phyloP scores from a whole-genome alignment of 2,888 invertebrate species.

The Acanthoscelides obtectus region DNA sequence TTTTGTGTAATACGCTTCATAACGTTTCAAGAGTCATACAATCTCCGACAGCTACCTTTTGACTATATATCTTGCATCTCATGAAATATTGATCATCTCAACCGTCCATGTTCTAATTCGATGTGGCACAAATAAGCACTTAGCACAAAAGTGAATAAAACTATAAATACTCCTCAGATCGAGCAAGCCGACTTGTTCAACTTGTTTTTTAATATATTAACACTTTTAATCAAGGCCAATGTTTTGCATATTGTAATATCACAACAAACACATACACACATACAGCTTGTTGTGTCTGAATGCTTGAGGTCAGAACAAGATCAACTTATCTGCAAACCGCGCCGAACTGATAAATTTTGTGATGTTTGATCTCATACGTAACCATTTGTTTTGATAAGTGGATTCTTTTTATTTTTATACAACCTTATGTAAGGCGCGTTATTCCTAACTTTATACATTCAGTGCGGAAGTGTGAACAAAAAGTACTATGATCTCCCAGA shows the following conservation, averaged over 20 bases:
- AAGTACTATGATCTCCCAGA: too few relatives aligned
- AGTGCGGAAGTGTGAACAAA: too few relatives aligned
- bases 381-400: background rate
- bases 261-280: background rate
- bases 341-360: background rate
- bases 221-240: background rate
- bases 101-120: background rate
- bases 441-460: background rate
- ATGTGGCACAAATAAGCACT: background rate
- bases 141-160: background rate
- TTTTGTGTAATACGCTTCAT: too few relatives aligned
- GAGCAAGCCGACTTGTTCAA: background rate
- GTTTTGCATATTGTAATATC: background rate
- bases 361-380: background rate
- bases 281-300: background rate
- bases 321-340: background rate
- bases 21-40: too few relatives aligned
- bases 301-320: background rate
- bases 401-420: background rate
- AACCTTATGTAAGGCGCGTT: background rate
- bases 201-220: background rate
- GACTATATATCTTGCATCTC: background rate
- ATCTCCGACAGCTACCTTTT: too few relatives aligned
- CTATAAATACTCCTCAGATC: background rate
- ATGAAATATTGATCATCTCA: background rate